Evolutionary conservation across 2,797 vertebrate species (phyloP), one percentile per base, ranked within the genome.

Genomic region (Sus cebifrons): DNA sequence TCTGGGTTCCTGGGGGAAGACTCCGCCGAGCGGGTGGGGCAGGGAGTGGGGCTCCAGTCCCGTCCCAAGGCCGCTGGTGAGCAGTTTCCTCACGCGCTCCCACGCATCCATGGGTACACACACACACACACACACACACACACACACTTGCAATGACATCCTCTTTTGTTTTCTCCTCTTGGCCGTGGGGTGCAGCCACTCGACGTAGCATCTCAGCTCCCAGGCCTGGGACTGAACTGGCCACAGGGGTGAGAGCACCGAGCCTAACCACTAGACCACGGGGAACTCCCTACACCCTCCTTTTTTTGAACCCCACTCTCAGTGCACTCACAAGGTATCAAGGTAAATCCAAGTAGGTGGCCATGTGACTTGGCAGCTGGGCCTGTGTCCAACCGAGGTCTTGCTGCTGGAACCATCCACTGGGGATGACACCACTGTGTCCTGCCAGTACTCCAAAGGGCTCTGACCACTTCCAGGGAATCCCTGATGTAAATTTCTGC

Each of bases 41-140:
- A 11, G 17, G 25, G 11, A 5, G 32, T 6, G 17, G 49, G 21
- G 75, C 29, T 62, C 52, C 29, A 21, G 77, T 60, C 3, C 32
- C 11, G 25, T 8, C 64, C 20, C 5, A 32, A 56, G 67, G 79
- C 15, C 49, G 13, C 70, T 4, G 1, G n/a, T 18, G 64, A 2
- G 6, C 64, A 16, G 17, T 29, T 20, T 23, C 49, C 36, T 73
- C 29, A 25, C 2, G 44, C 9, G 1, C 44, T 7, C 9, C 65
- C 20, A 36, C 3, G 12, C 54, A 15, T 29, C 54, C 36, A 17
- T 1, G 11, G n/a, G 21, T 3, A 14, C 0, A 11, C 21, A 27
- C 27, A 13, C 11, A 20, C 20, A 15, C 21, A 21, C 3, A 27
- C 6, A 44, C 44, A 44, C 6, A 13, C 40, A 54, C 49, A 20